Evolutionary conservation across 37 sponge, comb jelly and placozoan genomes (phyloP).

Genomic region (Chondrilla cf. caribensis): DNA sequence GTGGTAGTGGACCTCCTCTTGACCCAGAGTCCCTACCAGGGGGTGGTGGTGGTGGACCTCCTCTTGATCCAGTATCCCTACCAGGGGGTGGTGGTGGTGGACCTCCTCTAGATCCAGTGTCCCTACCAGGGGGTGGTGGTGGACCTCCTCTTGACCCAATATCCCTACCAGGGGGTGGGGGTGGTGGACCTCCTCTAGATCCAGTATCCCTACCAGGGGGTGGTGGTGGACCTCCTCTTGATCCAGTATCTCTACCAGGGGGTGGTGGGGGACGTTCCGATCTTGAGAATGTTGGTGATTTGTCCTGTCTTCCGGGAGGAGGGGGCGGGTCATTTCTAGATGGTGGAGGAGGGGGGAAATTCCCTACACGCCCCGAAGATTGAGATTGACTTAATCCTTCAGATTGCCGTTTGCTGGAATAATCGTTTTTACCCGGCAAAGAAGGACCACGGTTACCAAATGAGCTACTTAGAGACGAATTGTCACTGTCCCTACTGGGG

Average conservation of each 20-base stretch:
- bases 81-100: slow-evolving; percentile 13
- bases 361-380: background rate
- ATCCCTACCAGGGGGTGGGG: slow-evolving; percentile 23
- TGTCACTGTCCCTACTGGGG: background rate
- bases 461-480: too few relatives aligned
- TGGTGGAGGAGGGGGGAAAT: slow-evolving; percentile 11
- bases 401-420: background rate
- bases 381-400: background rate
- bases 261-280: slow-evolving; percentile 28
- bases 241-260: background rate
- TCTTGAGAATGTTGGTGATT: background rate
- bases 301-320: background rate
- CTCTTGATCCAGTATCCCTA: background rate
- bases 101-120: background rate
- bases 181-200: background rate
- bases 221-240: slow-evolving; percentile 6
- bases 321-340: slow-evolving; percentile 3
- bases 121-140: slow-evolving; percentile 13
- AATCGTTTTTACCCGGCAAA: too few relatives aligned
- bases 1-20: slow-evolving; percentile 26
- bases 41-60: slow-evolving; percentile 3
- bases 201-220: slow-evolving; percentile 9
- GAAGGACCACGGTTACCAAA: too few relatives aligned
- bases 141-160: slow-evolving; percentile 2
- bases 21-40: background rate